Conservation (phyloP, 2,888 invertebrate species). For the Clistopyga incitator region DNA sequence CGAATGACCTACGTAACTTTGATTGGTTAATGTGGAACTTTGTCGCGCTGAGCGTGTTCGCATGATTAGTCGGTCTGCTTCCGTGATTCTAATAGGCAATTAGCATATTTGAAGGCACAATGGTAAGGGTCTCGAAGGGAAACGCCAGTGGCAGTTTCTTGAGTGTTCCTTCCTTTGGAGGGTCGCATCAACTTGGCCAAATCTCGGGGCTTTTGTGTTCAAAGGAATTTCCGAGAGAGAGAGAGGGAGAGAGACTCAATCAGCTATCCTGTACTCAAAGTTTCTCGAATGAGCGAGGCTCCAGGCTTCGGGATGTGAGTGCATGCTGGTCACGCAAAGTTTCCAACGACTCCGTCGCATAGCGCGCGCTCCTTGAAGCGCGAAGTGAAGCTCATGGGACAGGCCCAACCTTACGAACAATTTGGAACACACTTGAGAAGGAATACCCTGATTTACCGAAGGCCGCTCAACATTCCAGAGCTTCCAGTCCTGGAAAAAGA, state of each 20-base stretch:
- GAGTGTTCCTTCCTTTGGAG: neutral
- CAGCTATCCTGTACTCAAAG: constrained; percentile 11
- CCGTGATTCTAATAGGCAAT: constrained; percentile 1
- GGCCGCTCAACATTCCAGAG: neutral
- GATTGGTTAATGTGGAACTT: neutral
- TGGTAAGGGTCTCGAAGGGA: neutral
- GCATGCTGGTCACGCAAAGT: constrained; percentile 15
- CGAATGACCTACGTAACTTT: neutral
- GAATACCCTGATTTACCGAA: constrained; percentile 13
- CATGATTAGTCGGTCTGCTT: constrained; percentile 1
- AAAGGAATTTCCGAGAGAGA: neutral
- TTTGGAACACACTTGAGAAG: constrained; percentile 11
- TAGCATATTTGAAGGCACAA: neutral
- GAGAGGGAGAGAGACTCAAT: constrained; percentile 13
- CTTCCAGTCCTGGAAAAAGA: neutral
- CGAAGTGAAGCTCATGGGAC: neutral
- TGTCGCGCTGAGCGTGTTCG: neutral
- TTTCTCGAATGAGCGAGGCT: constrained; percentile 7
- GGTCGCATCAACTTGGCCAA: neutral
- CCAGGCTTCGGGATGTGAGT: neutral
- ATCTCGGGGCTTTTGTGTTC: constrained; percentile 1
- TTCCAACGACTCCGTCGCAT: neutral
- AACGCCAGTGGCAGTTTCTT: neutral
- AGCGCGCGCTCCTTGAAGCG: neutral
- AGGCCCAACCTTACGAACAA: constrained; percentile 11